phyloP scores from a whole-genome alignment of 2,888 invertebrate species.

The Mythimna ferrago region DNA sequence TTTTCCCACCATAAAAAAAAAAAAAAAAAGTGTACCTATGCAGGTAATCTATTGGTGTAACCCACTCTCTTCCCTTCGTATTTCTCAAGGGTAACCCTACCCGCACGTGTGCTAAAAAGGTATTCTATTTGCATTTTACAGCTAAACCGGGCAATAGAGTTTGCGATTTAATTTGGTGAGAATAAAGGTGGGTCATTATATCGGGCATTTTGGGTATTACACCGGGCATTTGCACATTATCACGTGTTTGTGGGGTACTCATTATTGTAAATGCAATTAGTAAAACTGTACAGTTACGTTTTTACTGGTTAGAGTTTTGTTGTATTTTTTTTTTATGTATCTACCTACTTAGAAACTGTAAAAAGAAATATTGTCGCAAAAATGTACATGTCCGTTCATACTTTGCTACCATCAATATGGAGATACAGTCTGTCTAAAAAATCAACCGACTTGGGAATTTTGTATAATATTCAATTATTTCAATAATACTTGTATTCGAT shows the following conservation, averaged over 20 bases:
- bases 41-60: too few relatives aligned
- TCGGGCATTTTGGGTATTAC: slow-evolving; percentile 57
- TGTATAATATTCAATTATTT: too few relatives aligned
- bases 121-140: slow-evolving; percentile 83
- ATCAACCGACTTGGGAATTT: too few relatives aligned
- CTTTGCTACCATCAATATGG: too few relatives aligned
- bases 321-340: neutral
- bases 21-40: too few relatives aligned
- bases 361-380: too few relatives aligned
- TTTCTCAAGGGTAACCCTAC: slow-evolving; percentile 44
- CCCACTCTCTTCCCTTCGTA: neutral
- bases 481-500: too few relatives aligned
- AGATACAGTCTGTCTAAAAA: too few relatives aligned
- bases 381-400: too few relatives aligned
- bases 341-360: too few relatives aligned
- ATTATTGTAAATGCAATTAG: slow-evolving; percentile 36
- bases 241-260: slow-evolving; percentile 20
- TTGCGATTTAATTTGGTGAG: slow-evolving; percentile 76
- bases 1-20: too few relatives aligned
- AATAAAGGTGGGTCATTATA: slow-evolving; percentile 72
- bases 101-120: slow-evolving; percentile 62
- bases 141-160: slow-evolving; percentile 72
- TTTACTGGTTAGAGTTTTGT: neutral
- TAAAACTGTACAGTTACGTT: neutral
- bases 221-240: slow-evolving; percentile 39